Percentiles rank a stretch among this genome's conserved stretches.
Evolutionary conservation across 2,113 vertebrate species (phyloP).

Genomic region (Tragelaphus strepsiceros): DNA sequence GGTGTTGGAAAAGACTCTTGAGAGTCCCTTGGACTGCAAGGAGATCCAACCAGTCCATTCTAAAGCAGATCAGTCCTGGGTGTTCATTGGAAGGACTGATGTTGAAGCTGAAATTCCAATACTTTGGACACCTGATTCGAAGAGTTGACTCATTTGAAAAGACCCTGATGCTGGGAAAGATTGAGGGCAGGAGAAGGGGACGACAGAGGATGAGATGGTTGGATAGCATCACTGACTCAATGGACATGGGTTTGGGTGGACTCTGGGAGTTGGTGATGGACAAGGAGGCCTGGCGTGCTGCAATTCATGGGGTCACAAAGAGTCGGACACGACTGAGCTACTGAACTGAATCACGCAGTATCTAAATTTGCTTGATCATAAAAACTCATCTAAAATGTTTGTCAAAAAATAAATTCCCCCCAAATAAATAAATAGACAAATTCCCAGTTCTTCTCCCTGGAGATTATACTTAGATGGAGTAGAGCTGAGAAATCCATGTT

Average conservation of each 20-base stretch:
- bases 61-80: neutral
- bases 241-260: neutral
- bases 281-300: neutral
- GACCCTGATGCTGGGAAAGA: neutral
- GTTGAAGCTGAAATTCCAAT: neutral
- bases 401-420: neutral
- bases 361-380: neutral
- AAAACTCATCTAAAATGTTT: neutral
- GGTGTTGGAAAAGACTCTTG: neutral
- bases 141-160: neutral
- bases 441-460: neutral
- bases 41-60: neutral
- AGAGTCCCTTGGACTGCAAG: neutral
- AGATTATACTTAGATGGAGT: neutral
- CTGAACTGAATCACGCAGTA: neutral
- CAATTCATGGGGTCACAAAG: neutral
- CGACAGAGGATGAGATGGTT: neutral
- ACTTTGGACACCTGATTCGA: neutral
- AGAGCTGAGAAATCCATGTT: neutral
- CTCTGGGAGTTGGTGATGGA: neutral
- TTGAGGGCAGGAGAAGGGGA: neutral
- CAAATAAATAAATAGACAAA: neutral
- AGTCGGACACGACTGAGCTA: accelerated
- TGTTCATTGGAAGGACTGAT: neutral
- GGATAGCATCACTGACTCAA: neutral